Evolutionary conservation across 2,797 vertebrate genomes (phyloP), one percentile per base, ranked within the genome.

Genomic region (Eospalax fontanierii): DNA sequence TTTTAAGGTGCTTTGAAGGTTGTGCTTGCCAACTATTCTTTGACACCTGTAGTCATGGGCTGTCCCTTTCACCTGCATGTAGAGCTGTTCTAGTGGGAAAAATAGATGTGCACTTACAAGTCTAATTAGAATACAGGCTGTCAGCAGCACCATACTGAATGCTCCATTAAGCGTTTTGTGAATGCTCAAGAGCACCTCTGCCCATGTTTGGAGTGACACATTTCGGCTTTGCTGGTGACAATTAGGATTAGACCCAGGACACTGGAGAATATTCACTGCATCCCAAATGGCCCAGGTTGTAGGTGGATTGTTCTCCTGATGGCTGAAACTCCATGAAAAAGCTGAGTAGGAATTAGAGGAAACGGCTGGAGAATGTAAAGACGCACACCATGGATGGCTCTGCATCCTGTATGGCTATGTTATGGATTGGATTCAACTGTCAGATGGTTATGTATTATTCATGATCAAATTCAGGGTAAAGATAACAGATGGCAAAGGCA

Each of bases 371-470:
- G 96, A 97, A 97, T 98, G 90, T 40, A 96, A 92, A 97, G 95
- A 79, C 96, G 75, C 30, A 65, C 65, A 83, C 85, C 92, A 87
- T 95, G 90, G 91, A 94, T 93, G 95, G 43, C 71, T 81, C 71
- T 93, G 87, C 15, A 50, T 94, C 91, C 90, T 95, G 89, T 96
- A 95, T 92, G 81, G 86, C 82, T 63, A 38, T 16, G n/a, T 87
- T 95, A 95, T 97, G 93, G 96, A 96, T 92, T 83, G 50, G 30
- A 96, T 96, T 97, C 94, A 96, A 93, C 94, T 97, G 95, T 97
- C 97, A 98, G 96, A 97, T 96, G 97, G 96, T 74, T 94, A 97
- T 98, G 97, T 92, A 97, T 98, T 98, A 98, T 98, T 97, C 97
- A 98, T 98, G 96, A 97, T 95, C 85, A 91, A 95, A 96, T 93